phyloP scores from a whole-genome alignment of 2,113 vertebrate species.

The Corydoras sp. region DNA sequence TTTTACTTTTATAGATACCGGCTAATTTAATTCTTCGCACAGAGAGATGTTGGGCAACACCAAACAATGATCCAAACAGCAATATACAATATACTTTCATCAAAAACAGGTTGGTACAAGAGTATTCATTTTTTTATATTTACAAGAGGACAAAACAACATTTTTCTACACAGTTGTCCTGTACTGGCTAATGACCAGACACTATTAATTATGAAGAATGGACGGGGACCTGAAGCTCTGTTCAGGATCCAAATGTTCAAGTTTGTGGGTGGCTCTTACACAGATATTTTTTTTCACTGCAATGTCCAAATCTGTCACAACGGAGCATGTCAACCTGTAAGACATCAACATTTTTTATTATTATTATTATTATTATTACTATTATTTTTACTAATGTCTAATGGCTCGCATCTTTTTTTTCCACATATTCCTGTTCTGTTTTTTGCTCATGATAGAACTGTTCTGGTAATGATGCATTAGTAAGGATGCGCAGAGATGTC shows the following conservation, averaged over 20 bases:
- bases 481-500: conserved; percentile 57
- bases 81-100: conserved; percentile 72
- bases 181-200: conserved; percentile 58
- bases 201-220: conserved; percentile 58
- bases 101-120: conserved; percentile 58
- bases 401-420: too few species aligned
- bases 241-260: conserved; percentile 72
- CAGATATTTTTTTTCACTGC: conserved; percentile 64
- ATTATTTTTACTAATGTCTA: not conserved
- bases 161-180: conserved; percentile 54
- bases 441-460: conserved; percentile 57
- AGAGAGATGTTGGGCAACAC: conserved; percentile 70
- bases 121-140: not conserved
- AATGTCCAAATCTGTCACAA: conserved; percentile 71
- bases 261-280: conserved; percentile 63
- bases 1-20: conserved; percentile 51
- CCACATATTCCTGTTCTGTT: not conserved
- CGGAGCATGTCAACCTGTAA: conserved; percentile 60
- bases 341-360: conserved; percentile 9
- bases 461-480: conserved; percentile 50
- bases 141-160: not conserved
- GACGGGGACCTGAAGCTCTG: conserved; percentile 58
- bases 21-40: conserved; percentile 62
- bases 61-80: conserved; percentile 64
- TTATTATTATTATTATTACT: not conserved